Percentiles rank a stretch among this genome's conserved stretches.
Conservation (phyloP, 2,888 invertebrate genomes). For the Eustalomyia histrio region DNA sequence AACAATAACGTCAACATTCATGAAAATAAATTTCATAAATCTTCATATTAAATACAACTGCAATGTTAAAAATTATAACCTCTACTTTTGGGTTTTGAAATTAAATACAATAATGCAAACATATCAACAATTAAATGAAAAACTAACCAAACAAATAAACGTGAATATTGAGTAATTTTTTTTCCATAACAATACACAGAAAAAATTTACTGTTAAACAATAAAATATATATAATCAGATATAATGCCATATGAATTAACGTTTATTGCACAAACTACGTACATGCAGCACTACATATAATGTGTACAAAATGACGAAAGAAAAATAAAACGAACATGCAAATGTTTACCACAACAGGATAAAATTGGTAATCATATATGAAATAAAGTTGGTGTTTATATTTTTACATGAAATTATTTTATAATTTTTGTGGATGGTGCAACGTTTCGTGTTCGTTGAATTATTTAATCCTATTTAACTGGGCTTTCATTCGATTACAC, state of each 20-base stretch:
- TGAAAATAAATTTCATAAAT: slow-evolving; percentile 31
- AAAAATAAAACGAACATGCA: slow-evolving; percentile 23
- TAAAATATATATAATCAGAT: slow-evolving; percentile 23
- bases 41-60: slow-evolving; percentile 45
- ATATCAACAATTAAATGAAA: slow-evolving; percentile 35
- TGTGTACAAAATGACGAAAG: background rate
- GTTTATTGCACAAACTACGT: slow-evolving; percentile 5
- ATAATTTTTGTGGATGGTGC: no score
- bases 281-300: no score
- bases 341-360: slow-evolving; percentile 42
- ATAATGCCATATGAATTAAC: slow-evolving; percentile 48
- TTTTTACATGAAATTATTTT: background rate
- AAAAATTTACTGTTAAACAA: background rate
- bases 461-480: background rate
- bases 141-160: slow-evolving; percentile 12
- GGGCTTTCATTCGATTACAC: no score
- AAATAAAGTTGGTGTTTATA: background rate
- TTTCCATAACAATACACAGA: slow-evolving; percentile 5
- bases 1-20: background rate
- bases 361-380: slow-evolving; percentile 20
- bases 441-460: background rate
- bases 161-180: slow-evolving; percentile 25
- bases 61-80: slow-evolving; percentile 28
- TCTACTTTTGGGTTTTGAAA: slow-evolving; percentile 3
- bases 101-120: background rate